phyloP scores from a whole-genome alignment of 2,797 vertebrate genomes.

The Enteromius treurensis region DNA sequence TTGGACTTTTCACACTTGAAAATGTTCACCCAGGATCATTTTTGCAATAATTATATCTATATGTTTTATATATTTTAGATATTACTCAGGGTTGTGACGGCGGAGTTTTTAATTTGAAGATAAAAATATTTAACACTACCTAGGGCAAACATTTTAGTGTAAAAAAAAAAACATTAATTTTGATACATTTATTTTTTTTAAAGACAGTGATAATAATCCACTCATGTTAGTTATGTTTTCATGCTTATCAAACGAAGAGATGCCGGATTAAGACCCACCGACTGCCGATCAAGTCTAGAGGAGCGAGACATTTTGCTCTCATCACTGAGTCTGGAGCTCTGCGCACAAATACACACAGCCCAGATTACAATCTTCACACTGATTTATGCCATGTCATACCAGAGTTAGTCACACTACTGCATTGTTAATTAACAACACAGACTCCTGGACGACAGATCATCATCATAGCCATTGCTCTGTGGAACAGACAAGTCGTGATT shows the following conservation, averaged over 20 bases:
- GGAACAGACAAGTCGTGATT: constrained; percentile 12
- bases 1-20: constrained; percentile 8
- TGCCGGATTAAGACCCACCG: constrained; percentile 65
- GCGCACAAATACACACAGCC: constrained; percentile 27
- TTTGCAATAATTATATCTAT: neutral
- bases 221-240: neutral
- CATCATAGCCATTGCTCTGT: constrained; percentile 86
- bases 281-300: constrained; percentile 75
- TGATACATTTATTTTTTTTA: neutral
- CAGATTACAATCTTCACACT: neutral
- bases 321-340: constrained; percentile 71
- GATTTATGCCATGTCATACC: neutral
- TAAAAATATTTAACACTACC: neutral
- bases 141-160: neutral
- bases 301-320: constrained; percentile 69
- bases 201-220: neutral
- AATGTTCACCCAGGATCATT: neutral
- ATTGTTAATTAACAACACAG: neutral
- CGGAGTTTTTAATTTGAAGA: neutral
- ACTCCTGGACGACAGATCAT: constrained; percentile 63
- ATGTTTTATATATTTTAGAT: neutral
- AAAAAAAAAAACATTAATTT: neutral
- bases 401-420: neutral
- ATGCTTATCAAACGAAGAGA: constrained; percentile 9
- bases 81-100: neutral